Conservation (phyloP, 2,797 vertebrate species). For the Darevskia mixta region DNA sequence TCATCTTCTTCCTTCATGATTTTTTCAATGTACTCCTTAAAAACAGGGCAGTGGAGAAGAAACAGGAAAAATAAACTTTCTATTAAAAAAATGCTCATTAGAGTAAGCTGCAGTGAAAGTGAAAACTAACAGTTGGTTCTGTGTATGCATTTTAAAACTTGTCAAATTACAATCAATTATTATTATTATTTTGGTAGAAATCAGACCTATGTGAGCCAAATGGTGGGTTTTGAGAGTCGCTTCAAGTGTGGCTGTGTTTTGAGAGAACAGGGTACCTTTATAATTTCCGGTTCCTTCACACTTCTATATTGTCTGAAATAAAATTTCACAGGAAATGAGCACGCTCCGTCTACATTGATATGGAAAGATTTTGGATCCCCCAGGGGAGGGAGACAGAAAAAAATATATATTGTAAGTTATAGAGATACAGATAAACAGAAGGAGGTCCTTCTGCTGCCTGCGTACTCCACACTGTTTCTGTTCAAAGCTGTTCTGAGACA, state of each 20-base stretch:
- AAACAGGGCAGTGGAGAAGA: slow-evolving; percentile 22
- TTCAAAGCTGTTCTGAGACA: not conserved
- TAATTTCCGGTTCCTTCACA: not conserved
- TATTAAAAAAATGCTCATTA: not conserved
- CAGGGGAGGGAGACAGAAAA: not conserved
- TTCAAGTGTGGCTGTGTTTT: not conserved
- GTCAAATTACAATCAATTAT: not conserved
- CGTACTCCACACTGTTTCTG: not conserved
- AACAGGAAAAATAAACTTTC: not conserved
- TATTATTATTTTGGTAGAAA: no score
- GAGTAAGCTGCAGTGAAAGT: not conserved
- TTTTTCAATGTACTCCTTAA: slow-evolving; percentile 86
- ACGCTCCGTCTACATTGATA: not conserved
- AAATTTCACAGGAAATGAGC: not conserved
- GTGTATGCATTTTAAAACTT: not conserved
- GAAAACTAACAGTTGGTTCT: not conserved
- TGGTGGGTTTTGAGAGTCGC: not conserved
- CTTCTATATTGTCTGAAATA: not conserved
- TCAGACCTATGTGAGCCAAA: not conserved
- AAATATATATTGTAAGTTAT: not conserved
- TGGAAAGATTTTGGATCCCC: not conserved
- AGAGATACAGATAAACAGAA: not conserved
- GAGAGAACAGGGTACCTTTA: not conserved
- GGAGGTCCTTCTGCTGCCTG: not conserved
- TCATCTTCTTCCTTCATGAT: slow-evolving; percentile 83